Conservation (phyloP, 2,888 invertebrate species). For the Eilema depressum region DNA sequence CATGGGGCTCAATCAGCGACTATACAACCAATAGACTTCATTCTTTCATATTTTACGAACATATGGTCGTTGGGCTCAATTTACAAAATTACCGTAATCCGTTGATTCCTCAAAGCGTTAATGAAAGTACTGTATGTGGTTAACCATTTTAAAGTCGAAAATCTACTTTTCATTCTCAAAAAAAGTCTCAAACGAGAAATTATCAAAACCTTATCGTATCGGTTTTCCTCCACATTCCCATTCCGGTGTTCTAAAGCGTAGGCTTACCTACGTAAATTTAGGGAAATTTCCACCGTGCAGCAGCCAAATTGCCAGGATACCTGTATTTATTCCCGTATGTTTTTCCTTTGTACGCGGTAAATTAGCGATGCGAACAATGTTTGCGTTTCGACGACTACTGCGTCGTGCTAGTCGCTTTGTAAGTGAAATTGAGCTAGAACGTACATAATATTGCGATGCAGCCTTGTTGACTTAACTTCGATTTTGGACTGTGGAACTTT, state of each 20-base stretch:
- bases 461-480: slow-evolving; percentile 5
- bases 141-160: too few species aligned
- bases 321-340: slow-evolving; percentile 56
- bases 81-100: too few species aligned
- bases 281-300: slow-evolving; percentile 52
- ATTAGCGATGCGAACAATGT: slow-evolving; percentile 60
- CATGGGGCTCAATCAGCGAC: too few species aligned
- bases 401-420: slow-evolving; percentile 39
- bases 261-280: slow-evolving; percentile 44
- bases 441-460: slow-evolving; percentile 19
- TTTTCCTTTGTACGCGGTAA: slow-evolving; percentile 62
- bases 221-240: slow-evolving; percentile 8
- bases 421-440: slow-evolving; percentile 37
- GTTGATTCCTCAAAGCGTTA: too few species aligned
- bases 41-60: too few species aligned
- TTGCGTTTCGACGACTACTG: slow-evolving; percentile 46
- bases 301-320: slow-evolving; percentile 55
- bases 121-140: too few species aligned
- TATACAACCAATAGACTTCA: too few species aligned
- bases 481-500: not conserved
- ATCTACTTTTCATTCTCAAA: not conserved
- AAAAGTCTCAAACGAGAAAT: not conserved
- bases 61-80: too few species aligned
- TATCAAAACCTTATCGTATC: not conserved
- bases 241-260: slow-evolving; percentile 22